Conservation (phyloP, 2,888 invertebrate species). For the Zaprionus bogoriensis region DNA sequence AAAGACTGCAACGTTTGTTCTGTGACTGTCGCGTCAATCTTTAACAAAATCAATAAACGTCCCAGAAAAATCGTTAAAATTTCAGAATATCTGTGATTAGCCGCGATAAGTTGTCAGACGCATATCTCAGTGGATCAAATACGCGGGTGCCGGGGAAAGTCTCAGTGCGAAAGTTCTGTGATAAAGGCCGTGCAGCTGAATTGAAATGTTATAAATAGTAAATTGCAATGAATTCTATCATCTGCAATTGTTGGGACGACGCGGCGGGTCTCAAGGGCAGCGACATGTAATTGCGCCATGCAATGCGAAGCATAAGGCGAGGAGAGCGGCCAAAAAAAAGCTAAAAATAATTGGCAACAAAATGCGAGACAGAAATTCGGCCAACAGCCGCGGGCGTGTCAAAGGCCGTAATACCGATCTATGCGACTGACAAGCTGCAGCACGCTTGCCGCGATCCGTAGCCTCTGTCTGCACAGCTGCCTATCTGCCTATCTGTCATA, state of each 20-base stretch:
- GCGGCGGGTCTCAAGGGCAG: constrained; percentile 61
- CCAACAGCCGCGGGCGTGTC: constrained; percentile 72
- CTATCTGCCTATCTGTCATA: constrained; percentile 9
- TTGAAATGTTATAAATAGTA: constrained; percentile 64
- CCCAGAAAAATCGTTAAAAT: constrained; percentile 39
- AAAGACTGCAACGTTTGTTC: constrained; percentile 64
- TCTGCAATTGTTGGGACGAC: constrained; percentile 49
- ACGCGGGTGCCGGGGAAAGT: no score
- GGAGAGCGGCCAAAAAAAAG: constrained; percentile 14
- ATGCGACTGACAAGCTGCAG: constrained; percentile 48
- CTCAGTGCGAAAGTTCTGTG: constrained; percentile 13
- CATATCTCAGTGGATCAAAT: not conserved
- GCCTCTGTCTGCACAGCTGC: no score
- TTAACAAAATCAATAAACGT: constrained; percentile 49
- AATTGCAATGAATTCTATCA: constrained; percentile 57
- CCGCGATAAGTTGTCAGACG: not conserved
- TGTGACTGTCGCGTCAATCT: constrained; percentile 21
- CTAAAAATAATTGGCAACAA: constrained; percentile 77
- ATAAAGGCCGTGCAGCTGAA: constrained; percentile 37
- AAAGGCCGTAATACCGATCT: constrained; percentile 70
- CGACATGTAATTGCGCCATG: constrained; percentile 63
- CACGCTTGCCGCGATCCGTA: constrained; percentile 26
- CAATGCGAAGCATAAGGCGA: constrained; percentile 40
- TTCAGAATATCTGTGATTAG: not conserved
- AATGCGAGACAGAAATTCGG: constrained; percentile 69